Base-by-base conservation (phyloP, 1,140 invertebrate genomes). In the Acromyrmex echinatior region DNA sequence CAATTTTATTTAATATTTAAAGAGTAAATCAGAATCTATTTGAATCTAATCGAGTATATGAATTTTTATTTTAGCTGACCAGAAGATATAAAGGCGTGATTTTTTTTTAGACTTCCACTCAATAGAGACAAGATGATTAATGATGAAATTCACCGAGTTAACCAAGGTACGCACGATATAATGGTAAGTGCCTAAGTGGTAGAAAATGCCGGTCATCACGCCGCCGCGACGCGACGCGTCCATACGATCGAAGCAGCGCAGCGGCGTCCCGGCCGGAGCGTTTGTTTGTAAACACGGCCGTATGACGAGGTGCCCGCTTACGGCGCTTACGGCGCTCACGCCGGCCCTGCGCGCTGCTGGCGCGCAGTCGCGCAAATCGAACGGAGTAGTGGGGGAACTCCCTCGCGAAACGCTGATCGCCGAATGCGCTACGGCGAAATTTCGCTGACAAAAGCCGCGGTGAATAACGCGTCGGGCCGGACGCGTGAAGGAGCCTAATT, bases 351-450 rank as follows among this genome's bases (percentile, higher is more conserved):
- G 58, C 21, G 21, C 51, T 31, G 87, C 88, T 91, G 92, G 93
- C 93, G 94, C 92, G 87, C 5, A 51, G n/a, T 21, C 31, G 12
- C 65, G 56, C 68, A 87, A 93, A 92, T 92, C 91, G 92, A 90
- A 93, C 92, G 93, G 93, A 93, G 93, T 93, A 92, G 93, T 90
- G 89, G 91, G 92, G 87, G 88, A 76, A 87, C 71, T 88, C 81
- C 89, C 88, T 93, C 86, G 89, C 91, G 91, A 90, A 82, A 90
- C 92, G 90, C 80, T 92, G 92, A 92, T 92, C 91, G 92, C 91
- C 90, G 88, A 91, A 91, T 90, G 82, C 80, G 68, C 81, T 87
- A 89, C 88, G 71, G 86, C 77, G 87, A 94, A 74, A 93, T 93
- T 91, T 92, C 89, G 87, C 86, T 86, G 82, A 91, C 91, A 92